A percentile compares a stretch with the other conserved stretches of the same genome.
These are phyloP conservation scores for Popillia japonica DNA, from an alignment of 1,140 invertebrate species.

Conservation along the genomic window DNA sequence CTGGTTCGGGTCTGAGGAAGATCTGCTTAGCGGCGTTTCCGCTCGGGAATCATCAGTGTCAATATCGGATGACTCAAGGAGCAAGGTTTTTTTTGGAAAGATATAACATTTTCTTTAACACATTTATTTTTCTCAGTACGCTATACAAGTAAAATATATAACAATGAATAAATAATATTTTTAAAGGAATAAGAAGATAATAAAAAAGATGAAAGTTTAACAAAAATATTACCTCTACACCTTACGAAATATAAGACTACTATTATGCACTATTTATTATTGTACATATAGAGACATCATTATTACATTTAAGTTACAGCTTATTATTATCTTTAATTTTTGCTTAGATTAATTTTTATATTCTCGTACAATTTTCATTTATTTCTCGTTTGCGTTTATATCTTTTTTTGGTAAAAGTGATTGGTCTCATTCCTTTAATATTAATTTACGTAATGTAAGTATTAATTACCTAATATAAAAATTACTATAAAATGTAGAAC, in stretches of 20 bases:
- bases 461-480: slow-evolving; percentile 15
- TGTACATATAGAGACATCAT: neutral
- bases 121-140: neutral
- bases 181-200: too few relatives aligned
- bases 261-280: too few relatives aligned
- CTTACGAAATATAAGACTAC: too few relatives aligned
- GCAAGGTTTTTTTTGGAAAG: too few relatives aligned
- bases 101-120: neutral
- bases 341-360: neutral
- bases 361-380: neutral
- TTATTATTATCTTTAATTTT: neutral
- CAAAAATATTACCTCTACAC: too few relatives aligned
- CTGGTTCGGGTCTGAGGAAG: neutral
- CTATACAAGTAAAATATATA: slow-evolving; percentile 7
- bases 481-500: slow-evolving; percentile 30
- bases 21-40: neutral
- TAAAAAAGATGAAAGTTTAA: too few relatives aligned
- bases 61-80: too few relatives aligned
- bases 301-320: neutral
- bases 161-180: too few relatives aligned
- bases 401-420: too few relatives aligned
- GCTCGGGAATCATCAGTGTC: neutral
- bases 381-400: too few relatives aligned
- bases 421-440: slow-evolving; percentile 2
- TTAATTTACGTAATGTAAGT: neutral